phyloP scores from a whole-genome alignment of 2,797 vertebrate genomes.

The Platalea minor region DNA sequence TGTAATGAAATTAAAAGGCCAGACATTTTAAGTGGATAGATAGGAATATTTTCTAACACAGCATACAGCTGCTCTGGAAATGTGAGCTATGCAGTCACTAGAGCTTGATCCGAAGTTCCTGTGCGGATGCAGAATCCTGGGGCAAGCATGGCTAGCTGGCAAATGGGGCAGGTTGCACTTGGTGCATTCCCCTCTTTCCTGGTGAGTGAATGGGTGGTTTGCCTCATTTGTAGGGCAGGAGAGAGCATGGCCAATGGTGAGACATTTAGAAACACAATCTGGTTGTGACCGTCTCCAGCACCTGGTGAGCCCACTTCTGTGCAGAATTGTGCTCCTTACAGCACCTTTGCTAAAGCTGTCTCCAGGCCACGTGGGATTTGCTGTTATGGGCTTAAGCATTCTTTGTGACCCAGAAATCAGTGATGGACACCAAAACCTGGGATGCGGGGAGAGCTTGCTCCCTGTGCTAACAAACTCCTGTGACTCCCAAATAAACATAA shows the following conservation, averaged over 20 bases:
- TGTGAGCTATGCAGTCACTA: not conserved
- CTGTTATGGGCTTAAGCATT: not conserved
- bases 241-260: not conserved
- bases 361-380: not conserved
- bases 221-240: not conserved
- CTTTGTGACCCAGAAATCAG: not conserved
- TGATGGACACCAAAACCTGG: not conserved
- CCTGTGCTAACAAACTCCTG: not conserved
- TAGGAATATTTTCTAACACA: not conserved
- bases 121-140: not conserved
- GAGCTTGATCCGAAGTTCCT: not conserved
- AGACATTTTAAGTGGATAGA: not conserved
- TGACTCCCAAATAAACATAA: not conserved
- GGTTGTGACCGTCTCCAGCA: not conserved
- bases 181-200: not conserved
- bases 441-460: not conserved
- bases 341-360: not conserved
- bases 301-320: not conserved
- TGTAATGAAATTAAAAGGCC: conserved; percentile 11
- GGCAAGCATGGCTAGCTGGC: not conserved
- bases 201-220: not conserved
- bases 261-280: not conserved
- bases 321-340: not conserved
- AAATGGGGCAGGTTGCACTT: not conserved
- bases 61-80: not conserved